phyloP scores from a whole-genome alignment of 2,113 vertebrate species.

The Coryphaenoides rupestris region DNA sequence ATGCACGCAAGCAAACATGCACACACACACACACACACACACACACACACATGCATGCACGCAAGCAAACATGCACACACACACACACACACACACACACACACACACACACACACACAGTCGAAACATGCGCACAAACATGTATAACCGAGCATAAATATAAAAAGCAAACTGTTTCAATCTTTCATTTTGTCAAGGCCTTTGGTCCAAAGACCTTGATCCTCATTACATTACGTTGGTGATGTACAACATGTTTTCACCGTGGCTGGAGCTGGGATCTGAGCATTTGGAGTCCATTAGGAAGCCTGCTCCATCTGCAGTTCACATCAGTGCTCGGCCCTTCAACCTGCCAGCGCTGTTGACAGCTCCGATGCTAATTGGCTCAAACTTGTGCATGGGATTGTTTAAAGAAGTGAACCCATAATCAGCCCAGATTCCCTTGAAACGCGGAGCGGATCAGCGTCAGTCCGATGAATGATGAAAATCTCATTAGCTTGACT shows the following conservation, averaged over 20 bases:
- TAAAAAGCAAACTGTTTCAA: too few species aligned
- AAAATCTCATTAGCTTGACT: constrained; percentile 16
- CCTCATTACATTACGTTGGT: constrained; percentile 16
- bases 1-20: neutral
- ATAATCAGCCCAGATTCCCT: constrained; percentile 6
- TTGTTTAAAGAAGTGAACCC: constrained; percentile 30
- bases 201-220: neutral
- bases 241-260: constrained; percentile 32
- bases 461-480: constrained; percentile 13
- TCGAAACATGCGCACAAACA: neutral
- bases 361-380: constrained; percentile 48
- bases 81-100: too few species aligned
- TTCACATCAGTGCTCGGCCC: constrained; percentile 23
- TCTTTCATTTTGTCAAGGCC: neutral
- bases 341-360: constrained; percentile 28
- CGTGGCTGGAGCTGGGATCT: constrained; percentile 29
- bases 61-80: constrained; percentile 8
- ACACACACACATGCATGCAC: neutral
- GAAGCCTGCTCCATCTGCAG: constrained; percentile 44
- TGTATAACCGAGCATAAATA: too few species aligned
- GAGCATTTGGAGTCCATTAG: constrained; percentile 28
- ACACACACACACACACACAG: neutral
- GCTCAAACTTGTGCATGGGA: constrained; percentile 32
- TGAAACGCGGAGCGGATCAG: constrained; percentile 13
- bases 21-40: neutral